These are phyloP conservation scores for Taurulus bubalis DNA, from an alignment of 2,113 vertebrate genomes.

Conservation along the genomic window DNA sequence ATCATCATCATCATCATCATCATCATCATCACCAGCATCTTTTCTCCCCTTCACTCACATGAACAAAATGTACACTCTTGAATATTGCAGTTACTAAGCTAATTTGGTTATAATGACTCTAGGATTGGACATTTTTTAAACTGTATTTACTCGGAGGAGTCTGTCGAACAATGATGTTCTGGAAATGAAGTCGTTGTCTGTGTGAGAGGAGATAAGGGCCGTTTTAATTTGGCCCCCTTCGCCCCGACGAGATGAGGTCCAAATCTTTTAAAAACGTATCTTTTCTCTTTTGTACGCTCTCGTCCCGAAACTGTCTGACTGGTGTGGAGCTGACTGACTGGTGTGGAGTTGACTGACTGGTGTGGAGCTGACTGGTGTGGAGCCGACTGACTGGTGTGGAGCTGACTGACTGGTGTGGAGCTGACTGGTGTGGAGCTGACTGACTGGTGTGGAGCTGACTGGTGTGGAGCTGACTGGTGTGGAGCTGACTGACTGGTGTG, in stretches of 20 bases:
- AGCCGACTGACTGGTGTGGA: not conserved
- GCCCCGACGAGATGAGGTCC: constrained; percentile 54
- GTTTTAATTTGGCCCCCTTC: constrained; percentile 64
- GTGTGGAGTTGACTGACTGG: not conserved
- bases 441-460: not conserved
- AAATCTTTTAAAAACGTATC: constrained; percentile 19
- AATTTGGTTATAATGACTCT: constrained; percentile 90
- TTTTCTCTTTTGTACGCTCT: constrained; percentile 16
- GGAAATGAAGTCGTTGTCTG: constrained; percentile 64
- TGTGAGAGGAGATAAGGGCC: constrained; percentile 57
- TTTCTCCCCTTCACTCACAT: constrained; percentile 73
- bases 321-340: constrained; percentile 3
- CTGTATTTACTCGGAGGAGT: constrained; percentile 46
- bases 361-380: not conserved
- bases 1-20: constrained; percentile 62
- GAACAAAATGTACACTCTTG: constrained; percentile 88
- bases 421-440: no score
- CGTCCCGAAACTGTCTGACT: constrained; percentile 12
- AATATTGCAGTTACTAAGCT: constrained; percentile 90
- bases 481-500: not conserved
- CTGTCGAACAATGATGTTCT: constrained; percentile 46
- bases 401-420: not conserved
- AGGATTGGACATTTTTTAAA: constrained; percentile 79
- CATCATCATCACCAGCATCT: constrained; percentile 11
- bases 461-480: no score